Conservation (phyloP, 2,113 vertebrate species). For the Thinocorus orbignyianus region DNA sequence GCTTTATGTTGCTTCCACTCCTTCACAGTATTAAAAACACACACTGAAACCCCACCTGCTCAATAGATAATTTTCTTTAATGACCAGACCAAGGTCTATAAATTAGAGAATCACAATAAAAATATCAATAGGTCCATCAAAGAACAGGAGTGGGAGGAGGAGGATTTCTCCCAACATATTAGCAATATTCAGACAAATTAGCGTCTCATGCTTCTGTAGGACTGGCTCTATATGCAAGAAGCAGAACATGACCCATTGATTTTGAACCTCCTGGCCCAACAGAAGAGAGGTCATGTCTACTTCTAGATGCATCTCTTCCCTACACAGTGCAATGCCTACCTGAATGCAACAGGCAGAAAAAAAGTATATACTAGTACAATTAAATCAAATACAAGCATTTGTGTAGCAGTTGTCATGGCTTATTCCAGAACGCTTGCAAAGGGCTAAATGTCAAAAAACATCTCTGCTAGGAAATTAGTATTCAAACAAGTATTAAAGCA, state of each 20-base stretch:
- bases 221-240: neutral
- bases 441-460: neutral
- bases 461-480: neutral
- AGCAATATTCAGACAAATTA: conserved; percentile 8
- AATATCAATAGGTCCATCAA: neutral
- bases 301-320: neutral
- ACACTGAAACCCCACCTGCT: neutral
- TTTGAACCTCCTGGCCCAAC: neutral
- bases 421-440: neutral
- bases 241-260: neutral
- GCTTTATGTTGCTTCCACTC: neutral
- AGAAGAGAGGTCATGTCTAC: neutral
- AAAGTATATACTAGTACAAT: neutral
- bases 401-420: neutral
- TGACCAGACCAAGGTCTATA: neutral
- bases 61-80: neutral
- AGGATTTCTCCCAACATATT: neutral
- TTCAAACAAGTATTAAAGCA: neutral
- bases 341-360: neutral
- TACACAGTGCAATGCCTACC: neutral
- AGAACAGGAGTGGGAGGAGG: neutral
- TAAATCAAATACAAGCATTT: neutral
- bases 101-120: neutral
- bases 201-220: neutral
- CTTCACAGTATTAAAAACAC: neutral